Conservation (phyloP, 2,888 invertebrate species). For the Neocrepidodera transversa region DNA sequence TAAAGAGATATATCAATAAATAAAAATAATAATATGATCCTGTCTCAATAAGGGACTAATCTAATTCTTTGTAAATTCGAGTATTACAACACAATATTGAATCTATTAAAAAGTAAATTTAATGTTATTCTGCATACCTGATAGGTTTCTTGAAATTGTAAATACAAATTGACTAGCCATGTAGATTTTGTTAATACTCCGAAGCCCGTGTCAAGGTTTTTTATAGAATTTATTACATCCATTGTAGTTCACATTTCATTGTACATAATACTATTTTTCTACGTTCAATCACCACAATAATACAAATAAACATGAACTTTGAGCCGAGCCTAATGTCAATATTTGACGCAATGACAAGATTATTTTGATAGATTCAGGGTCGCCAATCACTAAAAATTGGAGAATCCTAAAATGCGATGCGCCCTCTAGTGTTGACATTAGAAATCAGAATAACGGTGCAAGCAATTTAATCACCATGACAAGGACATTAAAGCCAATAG, state of each 20-base stretch:
- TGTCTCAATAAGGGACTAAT: neutral
- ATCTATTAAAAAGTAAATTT: too few species aligned
- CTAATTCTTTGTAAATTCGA: too few species aligned
- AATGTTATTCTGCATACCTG: slow-evolving; percentile 45
- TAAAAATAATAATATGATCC: neutral
- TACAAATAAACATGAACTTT: slow-evolving; percentile 12
- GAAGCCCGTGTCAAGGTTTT: slow-evolving; percentile 54
- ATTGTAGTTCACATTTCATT: slow-evolving; percentile 45
- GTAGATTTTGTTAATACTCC: slow-evolving; percentile 52
- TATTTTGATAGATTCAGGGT: too few species aligned
- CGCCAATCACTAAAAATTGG: too few species aligned
- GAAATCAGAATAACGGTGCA: too few species aligned
- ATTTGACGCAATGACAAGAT: too few species aligned
- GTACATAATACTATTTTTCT: slow-evolving; percentile 6
- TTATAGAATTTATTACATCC: slow-evolving; percentile 58
- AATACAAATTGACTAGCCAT: slow-evolving; percentile 48
- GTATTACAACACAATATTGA: neutral
- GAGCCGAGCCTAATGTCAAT: too few species aligned
- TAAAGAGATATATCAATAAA: neutral
- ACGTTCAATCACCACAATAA: slow-evolving; percentile 1
- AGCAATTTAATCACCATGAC: too few species aligned
- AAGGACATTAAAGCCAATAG: too few species aligned
- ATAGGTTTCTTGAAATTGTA: slow-evolving; percentile 48
- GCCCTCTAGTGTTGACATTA: too few species aligned
- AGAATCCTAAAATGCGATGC: too few species aligned